phyloP scores from a whole-genome alignment of 2,113 vertebrate genomes.

The Amphiprion ocellaris region DNA sequence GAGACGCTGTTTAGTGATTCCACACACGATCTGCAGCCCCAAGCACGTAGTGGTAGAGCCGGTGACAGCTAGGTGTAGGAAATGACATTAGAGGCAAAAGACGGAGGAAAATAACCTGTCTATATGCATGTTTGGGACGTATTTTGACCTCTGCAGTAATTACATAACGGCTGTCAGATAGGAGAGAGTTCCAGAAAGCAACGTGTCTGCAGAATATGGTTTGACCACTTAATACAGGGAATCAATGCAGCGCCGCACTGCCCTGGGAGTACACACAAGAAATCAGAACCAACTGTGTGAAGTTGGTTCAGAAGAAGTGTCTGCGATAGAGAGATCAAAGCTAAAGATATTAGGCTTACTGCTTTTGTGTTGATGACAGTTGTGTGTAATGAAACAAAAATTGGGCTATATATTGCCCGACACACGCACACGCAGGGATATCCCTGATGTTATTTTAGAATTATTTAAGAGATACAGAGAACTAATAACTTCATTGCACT shows the following conservation, averaged over 20 bases:
- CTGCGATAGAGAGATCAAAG: too few relatives aligned
- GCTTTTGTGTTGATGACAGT: too few relatives aligned
- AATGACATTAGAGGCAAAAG: background rate
- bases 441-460: too few relatives aligned
- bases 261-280: background rate
- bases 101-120: too few relatives aligned
- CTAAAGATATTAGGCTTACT: too few relatives aligned
- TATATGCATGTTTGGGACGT: background rate
- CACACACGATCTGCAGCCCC: constrained; percentile 25
- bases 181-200: constrained; percentile 33
- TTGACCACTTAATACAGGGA: constrained; percentile 15
- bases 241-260: constrained; percentile 24
- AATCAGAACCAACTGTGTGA: background rate
- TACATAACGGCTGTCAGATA: constrained; percentile 61
- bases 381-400: too few relatives aligned
- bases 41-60: background rate
- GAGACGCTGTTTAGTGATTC: constrained; percentile 37
- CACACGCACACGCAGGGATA: too few relatives aligned
- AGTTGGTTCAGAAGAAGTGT: background rate
- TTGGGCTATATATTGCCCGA: too few relatives aligned
- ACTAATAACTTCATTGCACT: too few relatives aligned
- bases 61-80: constrained; percentile 1
- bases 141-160: constrained; percentile 50
- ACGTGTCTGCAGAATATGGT: constrained; percentile 33
- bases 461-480: too few relatives aligned